Percentiles rank a stretch among this genome's conserved stretches.
phyloP scores from a whole-genome alignment of 2,113 vertebrate genomes.

The Lepus americanus region DNA sequence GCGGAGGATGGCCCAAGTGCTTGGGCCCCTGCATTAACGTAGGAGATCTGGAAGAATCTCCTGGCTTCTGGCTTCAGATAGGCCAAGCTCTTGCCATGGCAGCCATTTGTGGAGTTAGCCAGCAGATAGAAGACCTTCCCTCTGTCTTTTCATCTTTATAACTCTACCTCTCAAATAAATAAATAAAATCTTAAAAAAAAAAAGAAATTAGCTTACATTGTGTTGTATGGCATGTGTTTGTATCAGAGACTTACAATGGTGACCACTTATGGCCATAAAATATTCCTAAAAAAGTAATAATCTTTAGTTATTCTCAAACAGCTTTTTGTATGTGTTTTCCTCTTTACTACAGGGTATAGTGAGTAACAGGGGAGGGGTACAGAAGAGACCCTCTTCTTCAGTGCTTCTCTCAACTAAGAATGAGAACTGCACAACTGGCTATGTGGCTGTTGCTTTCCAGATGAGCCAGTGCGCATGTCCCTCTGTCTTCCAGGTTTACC shows the following conservation, averaged over 20 bases:
- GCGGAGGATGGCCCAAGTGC: too few relatives aligned
- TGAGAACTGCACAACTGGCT: neutral
- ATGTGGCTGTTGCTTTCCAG: fast-evolving
- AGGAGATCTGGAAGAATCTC: too few relatives aligned
- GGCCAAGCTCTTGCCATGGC: too few relatives aligned
- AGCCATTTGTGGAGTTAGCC: too few relatives aligned
- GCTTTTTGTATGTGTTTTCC: neutral
- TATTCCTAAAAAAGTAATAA: slow-evolving; percentile 20
- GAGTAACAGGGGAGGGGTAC: neutral
- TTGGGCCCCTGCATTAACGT: too few relatives aligned
- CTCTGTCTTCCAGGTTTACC: neutral
- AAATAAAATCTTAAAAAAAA: too few relatives aligned
- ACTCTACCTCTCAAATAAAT: too few relatives aligned
- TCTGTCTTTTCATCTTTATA: too few relatives aligned
- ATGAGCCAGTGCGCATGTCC: neutral
- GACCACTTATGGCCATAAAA: slow-evolving; percentile 58
- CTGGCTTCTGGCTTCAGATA: too few relatives aligned
- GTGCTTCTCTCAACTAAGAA: neutral
- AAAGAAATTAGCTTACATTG: too few relatives aligned
- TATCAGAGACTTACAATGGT: slow-evolving; percentile 14
- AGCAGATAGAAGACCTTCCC: too few relatives aligned
- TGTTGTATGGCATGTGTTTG: neutral
- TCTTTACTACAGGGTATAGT: neutral
- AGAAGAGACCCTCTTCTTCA: neutral
- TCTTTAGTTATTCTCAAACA: neutral